phyloP scores from a whole-genome alignment of 2,888 invertebrate species.

The Trilocha varians region DNA sequence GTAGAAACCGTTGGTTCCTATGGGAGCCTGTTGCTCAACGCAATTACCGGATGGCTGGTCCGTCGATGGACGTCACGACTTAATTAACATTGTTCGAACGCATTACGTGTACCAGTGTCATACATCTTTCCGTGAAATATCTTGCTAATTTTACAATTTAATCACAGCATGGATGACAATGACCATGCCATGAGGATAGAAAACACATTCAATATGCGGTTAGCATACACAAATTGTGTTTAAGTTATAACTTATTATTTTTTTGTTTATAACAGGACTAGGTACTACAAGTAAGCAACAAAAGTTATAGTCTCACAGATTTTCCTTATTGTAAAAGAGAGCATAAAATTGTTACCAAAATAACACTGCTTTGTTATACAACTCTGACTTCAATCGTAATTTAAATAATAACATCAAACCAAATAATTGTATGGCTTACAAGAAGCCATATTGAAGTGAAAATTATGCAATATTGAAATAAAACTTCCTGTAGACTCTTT shows the following conservation, averaged over 20 bases:
- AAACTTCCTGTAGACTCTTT: background rate
- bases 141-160: background rate
- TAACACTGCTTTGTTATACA: too few species aligned
- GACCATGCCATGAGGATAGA: background rate
- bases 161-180: conserved; percentile 6
- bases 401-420: background rate
- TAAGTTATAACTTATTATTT: too few species aligned
- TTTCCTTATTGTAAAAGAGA: too few species aligned
- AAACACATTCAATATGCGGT: too few species aligned
- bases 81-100: conserved; percentile 28
- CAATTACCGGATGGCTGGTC: conserved; percentile 18
- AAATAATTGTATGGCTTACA: background rate
- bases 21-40: conserved; percentile 30
- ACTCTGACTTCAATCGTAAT: conserved; percentile 7
- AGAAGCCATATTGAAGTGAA: background rate
- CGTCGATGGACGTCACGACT: conserved; percentile 13
- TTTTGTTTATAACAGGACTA: too few species aligned
- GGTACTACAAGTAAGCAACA: too few species aligned
- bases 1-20: conserved; percentile 6
- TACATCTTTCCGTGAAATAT: conserved; percentile 16
- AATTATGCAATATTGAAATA: background rate
- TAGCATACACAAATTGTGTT: too few species aligned
- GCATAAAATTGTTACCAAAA: too few species aligned
- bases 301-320: too few species aligned
- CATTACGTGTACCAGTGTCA: conserved; percentile 20